Evolutionary conservation across 2,797 vertebrate species (phyloP), one percentile per base, ranked within the genome.

Genomic region (Melanotaenia boesemani): DNA sequence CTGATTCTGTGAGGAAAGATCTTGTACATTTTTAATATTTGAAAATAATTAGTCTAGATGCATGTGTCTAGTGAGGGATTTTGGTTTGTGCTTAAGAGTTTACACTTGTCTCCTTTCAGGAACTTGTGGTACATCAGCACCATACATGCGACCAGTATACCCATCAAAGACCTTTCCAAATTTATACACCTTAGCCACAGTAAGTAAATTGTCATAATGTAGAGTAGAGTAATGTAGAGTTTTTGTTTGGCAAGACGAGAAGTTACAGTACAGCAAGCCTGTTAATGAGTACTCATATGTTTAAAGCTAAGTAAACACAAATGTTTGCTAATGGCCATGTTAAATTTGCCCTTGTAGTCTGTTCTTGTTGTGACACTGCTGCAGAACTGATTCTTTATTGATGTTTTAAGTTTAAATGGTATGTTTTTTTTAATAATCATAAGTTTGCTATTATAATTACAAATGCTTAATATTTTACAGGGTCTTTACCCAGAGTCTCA

Each of bases 401-500:
- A 48, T 20, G 18, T 18, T 6, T 6, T 44, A 41, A 15, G 39
- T 46, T 46, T 18, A 6, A 20, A 46, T 46, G 41, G 44, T 20
- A 46, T 18, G 16, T 44, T 15, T 44, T 16, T 44, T 5, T 37
- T 28, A 28, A 11, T 37, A 37, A 37, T 37, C 10, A 37, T 37
- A 11, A 12, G 8, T 37, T 37, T 11, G 8, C 1, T 37, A 3
- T 10, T 37, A 37, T 46, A 16, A 44, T 44, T 16, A 44, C 15
- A 44, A 44, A 1, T 44, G 41, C 16, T 1, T 3, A 16, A 1
- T 77, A 34, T 76, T 72, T 52, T 44, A 16, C 90, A 99, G 98
- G 98, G 98, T 48, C 94, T 99, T 28, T 99, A 99, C 92, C 98
- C 98, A 28, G 98, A 99, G 93, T 99, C 98, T 32, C 97, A 99